Evolutionary conservation across 2,797 vertebrate genomes (phyloP).

Genomic region (Chelon labrosus): DNA sequence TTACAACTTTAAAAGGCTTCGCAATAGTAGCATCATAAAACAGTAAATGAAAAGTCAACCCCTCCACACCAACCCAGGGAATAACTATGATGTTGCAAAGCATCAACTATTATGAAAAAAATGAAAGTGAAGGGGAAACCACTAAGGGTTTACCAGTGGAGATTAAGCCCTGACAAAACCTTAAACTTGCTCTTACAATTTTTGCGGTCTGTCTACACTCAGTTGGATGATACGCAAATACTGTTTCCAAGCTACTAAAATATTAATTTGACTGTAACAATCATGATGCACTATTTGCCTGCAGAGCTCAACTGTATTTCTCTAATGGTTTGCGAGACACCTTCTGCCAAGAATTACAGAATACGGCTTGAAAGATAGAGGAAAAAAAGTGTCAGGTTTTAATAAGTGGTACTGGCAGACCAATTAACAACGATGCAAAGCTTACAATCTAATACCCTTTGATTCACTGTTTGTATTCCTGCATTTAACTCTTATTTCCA

Average conservation of each 20-base stretch:
- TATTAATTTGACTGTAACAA: conserved; percentile 38
- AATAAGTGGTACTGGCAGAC: conserved; percentile 62
- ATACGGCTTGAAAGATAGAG: conserved; percentile 32
- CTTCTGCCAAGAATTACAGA: conserved; percentile 54
- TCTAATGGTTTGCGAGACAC: conserved; percentile 42
- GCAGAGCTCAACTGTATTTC: conserved; percentile 45
- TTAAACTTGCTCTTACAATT: conserved; percentile 23
- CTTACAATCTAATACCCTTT: conserved; percentile 71
- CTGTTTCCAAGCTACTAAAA: conserved; percentile 35
- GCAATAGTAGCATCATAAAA: conserved; percentile 34
- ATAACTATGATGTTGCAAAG: conserved; percentile 10
- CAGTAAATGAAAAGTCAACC: conserved; percentile 28
- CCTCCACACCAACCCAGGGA: not conserved
- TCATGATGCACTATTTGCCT: conserved; percentile 29
- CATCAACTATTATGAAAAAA: conserved; percentile 8
- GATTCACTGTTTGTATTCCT: conserved; percentile 65
- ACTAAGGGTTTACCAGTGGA: not conserved
- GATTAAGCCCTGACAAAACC: conserved; percentile 12
- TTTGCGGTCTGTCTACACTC: conserved; percentile 21
- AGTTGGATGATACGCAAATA: conserved; percentile 32
- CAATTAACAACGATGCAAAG: conserved; percentile 69
- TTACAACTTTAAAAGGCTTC: conserved; percentile 11
- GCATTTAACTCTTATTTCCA: conserved; percentile 55
- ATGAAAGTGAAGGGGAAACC: not conserved
- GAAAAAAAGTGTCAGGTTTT: conserved; percentile 59